phyloP scores from a whole-genome alignment of 1,140 invertebrate species.

The Zaprionus tsacasi region DNA sequence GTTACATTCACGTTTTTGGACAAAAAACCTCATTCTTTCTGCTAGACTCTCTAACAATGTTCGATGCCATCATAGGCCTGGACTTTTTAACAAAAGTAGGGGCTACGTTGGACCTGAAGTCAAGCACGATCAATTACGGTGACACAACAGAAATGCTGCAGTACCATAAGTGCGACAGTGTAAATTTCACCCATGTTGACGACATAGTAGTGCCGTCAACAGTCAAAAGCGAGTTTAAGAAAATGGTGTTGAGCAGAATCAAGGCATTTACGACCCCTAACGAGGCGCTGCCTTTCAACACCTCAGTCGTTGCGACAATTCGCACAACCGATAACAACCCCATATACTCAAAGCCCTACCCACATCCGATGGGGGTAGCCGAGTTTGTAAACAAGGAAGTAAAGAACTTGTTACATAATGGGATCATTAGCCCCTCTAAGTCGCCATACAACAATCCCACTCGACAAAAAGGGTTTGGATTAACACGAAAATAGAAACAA shows the following conservation, averaged over 20 bases:
- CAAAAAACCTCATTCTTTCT: background rate
- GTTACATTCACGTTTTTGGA: background rate
- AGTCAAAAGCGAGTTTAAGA: too few species aligned
- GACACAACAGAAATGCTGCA: background rate
- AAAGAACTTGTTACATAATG: too few species aligned
- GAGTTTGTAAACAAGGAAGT: too few species aligned
- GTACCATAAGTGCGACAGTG: too few species aligned
- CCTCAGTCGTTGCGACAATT: background rate
- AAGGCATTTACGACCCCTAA: too few species aligned
- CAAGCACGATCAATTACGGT: background rate
- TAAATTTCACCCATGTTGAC: too few species aligned
- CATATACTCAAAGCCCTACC: background rate
- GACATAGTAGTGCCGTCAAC: too few species aligned
- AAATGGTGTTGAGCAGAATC: too few species aligned
- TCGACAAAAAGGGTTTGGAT: background rate
- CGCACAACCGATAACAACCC: background rate
- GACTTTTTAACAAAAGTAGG: constrained; percentile 8
- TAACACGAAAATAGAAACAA: background rate
- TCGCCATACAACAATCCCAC: background rate
- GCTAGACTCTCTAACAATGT: background rate
- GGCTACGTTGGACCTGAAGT: background rate
- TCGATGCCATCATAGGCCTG: constrained; percentile 23
- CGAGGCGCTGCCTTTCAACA: background rate
- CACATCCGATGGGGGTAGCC: too few species aligned
- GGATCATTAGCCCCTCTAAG: too few species aligned